Base-by-base conservation (phyloP, 2,797 vertebrate genomes). In the Odontamblyopus lacepedii region DNA sequence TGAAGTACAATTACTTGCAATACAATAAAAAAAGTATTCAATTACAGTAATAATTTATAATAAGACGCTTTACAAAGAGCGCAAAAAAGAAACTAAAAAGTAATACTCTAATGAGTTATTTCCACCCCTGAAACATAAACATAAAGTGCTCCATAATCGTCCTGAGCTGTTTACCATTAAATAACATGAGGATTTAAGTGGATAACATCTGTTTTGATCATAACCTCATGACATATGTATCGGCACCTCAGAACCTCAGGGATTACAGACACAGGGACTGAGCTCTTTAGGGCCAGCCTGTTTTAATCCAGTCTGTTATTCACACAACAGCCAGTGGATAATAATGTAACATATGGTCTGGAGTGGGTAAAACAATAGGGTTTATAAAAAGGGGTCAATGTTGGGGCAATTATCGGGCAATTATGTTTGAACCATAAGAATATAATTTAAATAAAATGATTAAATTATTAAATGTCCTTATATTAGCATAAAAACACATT, bases 221-320 rank as follows among this genome's bases (percentile, higher is more conserved):
- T 79, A 85, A 84, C 82, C 75, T 79, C 78, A 76, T 68, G 74
- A 76, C 78, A 83, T 89, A 50, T 41, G 62, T 44, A 85, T 89
- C 85, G 81, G 73, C 44, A 70, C 56, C 50, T 76, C 83, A 81
- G 87, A 82, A 65, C 23, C 23, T 23, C 50, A 19, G 65, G 78
- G 88, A 91, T 92, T 89, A 88, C 15, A 84, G 72, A 76, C 78
- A 71, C 60, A 77, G 63, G 83, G 87, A 78, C 71, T 87, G 74
- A 78, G 64, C 83, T 82, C 69, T 87, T 72, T 76, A 79, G 88
- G 82, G 77, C 61, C 78, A 78, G 78, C 63, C 77, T 74, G 81
- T 81, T 85, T 81, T 88, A 91, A 91, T 88, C 88, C 83, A 85
- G 86, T 90, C 84, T 84, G 61, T 60, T 60, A 60, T n/a, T 63